Conservation (phyloP, 35 echinoderm and acorn worm species). For the Apostichopus japonicus region DNA sequence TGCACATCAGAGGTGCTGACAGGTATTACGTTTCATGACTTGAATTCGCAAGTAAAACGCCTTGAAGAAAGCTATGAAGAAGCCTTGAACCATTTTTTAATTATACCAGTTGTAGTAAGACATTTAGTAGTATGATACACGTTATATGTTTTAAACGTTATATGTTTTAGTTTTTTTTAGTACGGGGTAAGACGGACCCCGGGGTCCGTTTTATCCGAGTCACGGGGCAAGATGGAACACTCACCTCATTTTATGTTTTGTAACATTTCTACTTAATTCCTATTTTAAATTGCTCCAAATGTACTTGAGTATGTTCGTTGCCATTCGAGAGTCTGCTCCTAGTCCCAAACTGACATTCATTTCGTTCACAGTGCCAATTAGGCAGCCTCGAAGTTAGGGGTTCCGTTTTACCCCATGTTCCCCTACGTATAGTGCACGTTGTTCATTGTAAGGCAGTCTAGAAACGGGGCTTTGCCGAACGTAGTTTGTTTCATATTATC, state of each 20-base stretch:
- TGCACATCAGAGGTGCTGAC: neutral
- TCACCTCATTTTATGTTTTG: slow-evolving; percentile 34
- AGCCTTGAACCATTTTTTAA: too few species aligned
- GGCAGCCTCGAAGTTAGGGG: slow-evolving; percentile 41
- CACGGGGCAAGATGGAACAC: slow-evolving; percentile 8
- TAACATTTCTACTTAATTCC: neutral
- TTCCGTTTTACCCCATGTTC: slow-evolving; percentile 45
- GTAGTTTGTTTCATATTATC: too few species aligned
- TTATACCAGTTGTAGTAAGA: neutral
- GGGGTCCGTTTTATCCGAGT: neutral
- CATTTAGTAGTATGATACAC: too few species aligned
- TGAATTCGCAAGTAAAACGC: too few species aligned
- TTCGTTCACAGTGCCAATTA: slow-evolving; percentile 26
- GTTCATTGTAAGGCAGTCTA: too few species aligned
- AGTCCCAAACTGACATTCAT: slow-evolving; percentile 29
- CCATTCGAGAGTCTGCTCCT: neutral
- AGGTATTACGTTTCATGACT: neutral
- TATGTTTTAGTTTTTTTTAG: neutral
- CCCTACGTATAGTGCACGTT: too few species aligned
- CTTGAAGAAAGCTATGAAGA: too few species aligned
- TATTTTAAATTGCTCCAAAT: neutral
- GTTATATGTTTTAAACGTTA: too few species aligned
- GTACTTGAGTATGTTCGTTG: slow-evolving; percentile 30
- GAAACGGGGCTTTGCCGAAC: too few species aligned
- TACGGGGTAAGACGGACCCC: neutral